phyloP scores from a whole-genome alignment of 2,888 invertebrate genomes.

The Eumacrocentrus americanus region DNA sequence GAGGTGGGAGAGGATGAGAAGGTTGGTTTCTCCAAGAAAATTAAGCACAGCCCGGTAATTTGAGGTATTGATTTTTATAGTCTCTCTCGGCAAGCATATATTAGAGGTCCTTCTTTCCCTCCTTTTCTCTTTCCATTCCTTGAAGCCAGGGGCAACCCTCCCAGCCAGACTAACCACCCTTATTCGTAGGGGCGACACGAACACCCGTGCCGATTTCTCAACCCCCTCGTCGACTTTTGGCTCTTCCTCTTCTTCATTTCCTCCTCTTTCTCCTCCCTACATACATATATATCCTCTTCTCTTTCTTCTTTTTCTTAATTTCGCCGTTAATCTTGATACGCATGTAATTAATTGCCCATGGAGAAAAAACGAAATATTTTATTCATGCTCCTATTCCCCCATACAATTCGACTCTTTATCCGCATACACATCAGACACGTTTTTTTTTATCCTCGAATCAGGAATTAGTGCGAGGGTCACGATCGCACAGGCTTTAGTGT shows the following conservation, averaged over 20 bases:
- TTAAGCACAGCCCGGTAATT: constrained; percentile 62
- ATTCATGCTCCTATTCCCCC: not conserved
- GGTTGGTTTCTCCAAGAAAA: constrained; percentile 57
- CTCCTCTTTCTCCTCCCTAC: constrained; percentile 34
- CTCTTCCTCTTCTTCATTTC: constrained; percentile 15
- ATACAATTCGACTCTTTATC: constrained; percentile 17
- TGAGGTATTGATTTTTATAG: constrained; percentile 63
- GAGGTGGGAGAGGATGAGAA: constrained; percentile 38
- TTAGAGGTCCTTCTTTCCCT: constrained; percentile 46
- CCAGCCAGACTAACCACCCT: constrained; percentile 53
- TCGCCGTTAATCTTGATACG: constrained; percentile 34
- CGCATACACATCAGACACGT: constrained; percentile 12
- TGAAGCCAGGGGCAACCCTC: constrained; percentile 52
- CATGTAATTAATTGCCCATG: constrained; percentile 27
- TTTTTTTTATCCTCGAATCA: constrained; percentile 6
- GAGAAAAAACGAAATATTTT: constrained; percentile 19
- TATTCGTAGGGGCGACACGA: constrained; percentile 29
- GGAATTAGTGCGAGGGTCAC: constrained; percentile 11
- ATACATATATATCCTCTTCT: constrained; percentile 26
- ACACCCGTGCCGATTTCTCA: constrained; percentile 22
- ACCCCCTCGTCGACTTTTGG: constrained; percentile 28
- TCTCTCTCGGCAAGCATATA: constrained; percentile 60
- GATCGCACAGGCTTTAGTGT: constrained; percentile 17
- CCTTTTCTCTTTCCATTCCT: constrained; percentile 25
- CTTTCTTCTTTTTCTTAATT: constrained; percentile 32